Evolutionary conservation across 2,113 vertebrate species (phyloP).

Genomic region (Zapornia atra): DNA sequence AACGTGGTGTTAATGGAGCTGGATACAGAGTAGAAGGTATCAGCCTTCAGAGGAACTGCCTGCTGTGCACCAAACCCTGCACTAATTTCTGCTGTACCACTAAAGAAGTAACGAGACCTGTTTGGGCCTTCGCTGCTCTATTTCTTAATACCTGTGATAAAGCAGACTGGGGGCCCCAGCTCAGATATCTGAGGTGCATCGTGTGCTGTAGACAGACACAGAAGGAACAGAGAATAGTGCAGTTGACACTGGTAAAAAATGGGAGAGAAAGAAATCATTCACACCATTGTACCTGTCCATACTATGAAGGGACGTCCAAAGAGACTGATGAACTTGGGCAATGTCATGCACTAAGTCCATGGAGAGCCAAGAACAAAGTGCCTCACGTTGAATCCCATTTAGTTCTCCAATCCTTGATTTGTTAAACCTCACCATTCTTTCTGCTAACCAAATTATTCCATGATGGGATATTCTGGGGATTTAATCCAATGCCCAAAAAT

Average conservation of each 20-base stretch:
- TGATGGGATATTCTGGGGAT: not conserved
- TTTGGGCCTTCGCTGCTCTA: constrained; percentile 5
- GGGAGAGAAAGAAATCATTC: not conserved
- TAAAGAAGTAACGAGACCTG: not conserved
- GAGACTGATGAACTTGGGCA: not conserved
- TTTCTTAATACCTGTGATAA: not conserved
- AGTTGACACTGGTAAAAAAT: not conserved
- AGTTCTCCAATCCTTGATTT: not conserved
- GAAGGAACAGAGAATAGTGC: not conserved
- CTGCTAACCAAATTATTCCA: not conserved
- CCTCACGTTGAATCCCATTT: not conserved
- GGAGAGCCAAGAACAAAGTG: not conserved
- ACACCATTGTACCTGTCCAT: not conserved
- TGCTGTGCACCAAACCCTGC: not conserved
- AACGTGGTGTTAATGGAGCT: not conserved
- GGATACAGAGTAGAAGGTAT: constrained; percentile 36
- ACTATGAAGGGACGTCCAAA: not conserved
- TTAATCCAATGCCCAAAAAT: not conserved
- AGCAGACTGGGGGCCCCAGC: not conserved
- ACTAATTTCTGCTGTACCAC: not conserved
- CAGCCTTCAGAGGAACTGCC: not conserved
- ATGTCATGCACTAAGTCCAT: not conserved
- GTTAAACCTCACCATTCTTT: not conserved
- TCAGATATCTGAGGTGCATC: not conserved
- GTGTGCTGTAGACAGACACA: not conserved